phyloP scores from a whole-genome alignment of 2,113 vertebrate species.

The Cervus canadensis region DNA sequence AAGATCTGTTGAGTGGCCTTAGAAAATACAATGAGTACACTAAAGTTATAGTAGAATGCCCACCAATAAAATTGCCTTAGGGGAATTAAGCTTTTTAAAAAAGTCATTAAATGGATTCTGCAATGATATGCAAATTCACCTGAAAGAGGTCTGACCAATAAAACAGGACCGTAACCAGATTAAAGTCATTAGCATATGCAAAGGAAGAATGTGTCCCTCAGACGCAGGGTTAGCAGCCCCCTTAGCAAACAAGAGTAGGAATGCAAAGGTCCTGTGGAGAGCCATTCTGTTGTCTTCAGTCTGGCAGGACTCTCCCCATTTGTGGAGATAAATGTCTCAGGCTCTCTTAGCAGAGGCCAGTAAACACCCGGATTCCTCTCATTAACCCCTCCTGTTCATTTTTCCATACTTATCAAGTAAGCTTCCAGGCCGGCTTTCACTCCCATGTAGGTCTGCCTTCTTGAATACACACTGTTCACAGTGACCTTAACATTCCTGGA shows the following conservation, averaged over 20 bases:
- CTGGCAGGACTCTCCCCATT: neutral
- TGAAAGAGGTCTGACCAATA: neutral
- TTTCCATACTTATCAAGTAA: conserved; percentile 3
- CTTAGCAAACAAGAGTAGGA: neutral
- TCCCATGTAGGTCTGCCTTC: neutral
- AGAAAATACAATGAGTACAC: neutral
- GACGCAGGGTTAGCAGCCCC: neutral
- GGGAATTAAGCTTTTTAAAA: neutral
- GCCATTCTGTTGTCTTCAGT: neutral
- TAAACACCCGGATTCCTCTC: neutral
- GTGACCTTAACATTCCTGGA: neutral
- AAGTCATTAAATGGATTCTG: neutral
- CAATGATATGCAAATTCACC: neutral
- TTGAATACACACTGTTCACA: neutral
- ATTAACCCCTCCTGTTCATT: neutral
- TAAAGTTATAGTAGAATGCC: neutral
- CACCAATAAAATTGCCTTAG: neutral
- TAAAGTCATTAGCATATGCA: neutral
- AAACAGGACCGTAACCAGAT: neutral
- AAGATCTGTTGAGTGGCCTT: neutral
- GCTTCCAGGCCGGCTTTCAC: neutral
- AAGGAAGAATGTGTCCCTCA: neutral
- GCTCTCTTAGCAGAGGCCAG: neutral
- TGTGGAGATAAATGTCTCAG: neutral
- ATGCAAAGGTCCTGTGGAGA: conserved; percentile 4